Evolutionary conservation across 2,797 vertebrate genomes (phyloP), one percentile per base, ranked within the genome.

Genomic region (Poeciliopsis gracilis): DNA sequence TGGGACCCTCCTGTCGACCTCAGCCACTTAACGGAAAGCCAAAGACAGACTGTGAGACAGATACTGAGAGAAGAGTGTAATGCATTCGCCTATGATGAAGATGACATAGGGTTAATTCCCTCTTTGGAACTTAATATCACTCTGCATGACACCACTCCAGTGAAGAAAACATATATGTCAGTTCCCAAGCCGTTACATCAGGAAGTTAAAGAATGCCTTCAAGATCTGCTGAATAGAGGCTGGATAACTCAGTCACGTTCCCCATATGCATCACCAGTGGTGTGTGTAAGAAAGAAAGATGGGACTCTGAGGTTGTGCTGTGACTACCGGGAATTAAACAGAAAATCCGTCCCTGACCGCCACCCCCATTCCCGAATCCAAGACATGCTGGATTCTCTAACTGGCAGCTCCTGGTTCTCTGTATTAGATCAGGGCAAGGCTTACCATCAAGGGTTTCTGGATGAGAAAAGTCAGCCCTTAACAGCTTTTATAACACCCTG

Each of bases 301-400:
- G 71, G 71, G 2, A 23, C 16, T 4, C 30, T 73, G 4, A 33
- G 72, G 1, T 12, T 73, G 30, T 73, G 72, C 15, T 51, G 47
- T 23, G 72, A 59, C 10, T 74, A 59, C n/a, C 1, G 25, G 7
- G 55, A 75, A 28, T 25, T 75, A 5, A 75, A 59, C 15, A n/a
- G 11, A 41, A 75, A 75, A 11, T 76, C 43, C 0, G 38, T 67
- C 7, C 75, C 73, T 2, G 73, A 61, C 9, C 10, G 18, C 16
- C 57, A 75, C n/a, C 23, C 74, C 57, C 6, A 75, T 63, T 4
- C 74, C 43, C 2, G 23, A 2, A 41, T 75, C 3, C 74, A 76
- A n/a, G 75, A 67, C 45, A 49, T 67, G 75, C 61, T 76, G 0
- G 66, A 67, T 9, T 67, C 18, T 12, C 30, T 76, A 11, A 67